These are phyloP conservation scores for Ondatra zibethicus DNA, from an alignment of 2,113 vertebrate genomes.

Conservation along the genomic window DNA sequence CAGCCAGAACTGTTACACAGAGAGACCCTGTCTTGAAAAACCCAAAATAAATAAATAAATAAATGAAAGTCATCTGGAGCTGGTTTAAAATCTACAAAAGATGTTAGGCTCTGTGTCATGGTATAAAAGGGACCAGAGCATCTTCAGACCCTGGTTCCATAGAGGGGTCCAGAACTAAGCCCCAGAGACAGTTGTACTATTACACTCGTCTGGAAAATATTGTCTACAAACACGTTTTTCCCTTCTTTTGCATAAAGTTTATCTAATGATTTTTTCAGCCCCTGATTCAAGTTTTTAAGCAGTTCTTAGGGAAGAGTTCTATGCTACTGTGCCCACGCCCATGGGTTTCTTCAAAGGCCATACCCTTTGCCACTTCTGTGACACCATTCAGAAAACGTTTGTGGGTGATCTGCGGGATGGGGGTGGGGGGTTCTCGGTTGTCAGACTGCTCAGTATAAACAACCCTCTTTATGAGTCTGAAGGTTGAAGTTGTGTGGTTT, in stretches of 20 bases:
- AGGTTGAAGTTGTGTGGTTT: neutral
- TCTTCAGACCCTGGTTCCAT: neutral
- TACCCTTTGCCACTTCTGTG: neutral
- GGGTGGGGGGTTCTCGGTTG: too few species aligned
- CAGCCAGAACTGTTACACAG: too few species aligned
- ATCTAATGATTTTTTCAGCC: neutral
- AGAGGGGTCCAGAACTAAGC: neutral
- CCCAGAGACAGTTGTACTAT: neutral
- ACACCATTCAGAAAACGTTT: neutral
- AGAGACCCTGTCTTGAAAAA: too few species aligned
- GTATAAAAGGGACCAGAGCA: neutral
- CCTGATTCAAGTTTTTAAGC: neutral
- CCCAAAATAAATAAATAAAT: too few species aligned
- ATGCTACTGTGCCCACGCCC: rapidly evolving
- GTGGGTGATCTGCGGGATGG: neutral
- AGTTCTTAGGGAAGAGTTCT: neutral
- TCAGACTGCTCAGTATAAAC: neutral
- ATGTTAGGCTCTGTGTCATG: too few species aligned
- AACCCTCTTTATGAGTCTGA: neutral
- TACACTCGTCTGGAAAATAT: neutral
- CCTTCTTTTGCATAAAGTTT: neutral
- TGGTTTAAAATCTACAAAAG: neutral
- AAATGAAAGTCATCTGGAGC: neutral
- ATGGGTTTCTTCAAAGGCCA: neutral
- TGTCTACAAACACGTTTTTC: neutral